Conservation (phyloP, 2,888 invertebrate genomes). For the Drosophila fungiperda region DNA sequence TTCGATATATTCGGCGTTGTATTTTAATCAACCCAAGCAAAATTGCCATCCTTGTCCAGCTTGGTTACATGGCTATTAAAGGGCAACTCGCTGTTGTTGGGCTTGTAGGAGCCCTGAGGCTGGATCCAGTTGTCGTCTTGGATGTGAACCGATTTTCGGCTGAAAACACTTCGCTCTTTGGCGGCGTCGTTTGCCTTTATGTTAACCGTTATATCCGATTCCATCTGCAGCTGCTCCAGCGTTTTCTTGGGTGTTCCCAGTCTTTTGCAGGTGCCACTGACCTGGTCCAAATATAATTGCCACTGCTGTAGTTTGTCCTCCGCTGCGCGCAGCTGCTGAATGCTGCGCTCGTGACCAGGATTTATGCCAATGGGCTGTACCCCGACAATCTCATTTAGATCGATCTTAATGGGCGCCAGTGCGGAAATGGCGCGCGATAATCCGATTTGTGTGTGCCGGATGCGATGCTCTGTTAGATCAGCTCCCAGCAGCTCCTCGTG, state of each 20-base stretch:
- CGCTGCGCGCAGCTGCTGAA: conserved; percentile 82
- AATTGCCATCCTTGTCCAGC: conserved; percentile 78
- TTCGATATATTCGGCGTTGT: neutral
- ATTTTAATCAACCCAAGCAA: conserved; percentile 82
- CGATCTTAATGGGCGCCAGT: conserved; percentile 88
- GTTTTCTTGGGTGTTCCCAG: conserved; percentile 25
- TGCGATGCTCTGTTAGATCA: conserved; percentile 94
- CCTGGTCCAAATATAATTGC: conserved; percentile 82
- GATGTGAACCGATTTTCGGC: conserved; percentile 68
- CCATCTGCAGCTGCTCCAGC: conserved; percentile 43
- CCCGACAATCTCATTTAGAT: conserved; percentile 81
- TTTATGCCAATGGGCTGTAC: conserved; percentile 87
- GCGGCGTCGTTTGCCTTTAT: conserved; percentile 43
- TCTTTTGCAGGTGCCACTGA: conserved; percentile 57
- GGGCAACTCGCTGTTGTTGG: conserved; percentile 76
- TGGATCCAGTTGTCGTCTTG: conserved; percentile 44
- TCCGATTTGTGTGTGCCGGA: conserved; percentile 89
- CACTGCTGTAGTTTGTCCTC: conserved; percentile 83
- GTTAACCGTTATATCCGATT: conserved; percentile 53
- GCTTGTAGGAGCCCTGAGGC: conserved; percentile 70
- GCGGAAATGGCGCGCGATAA: conserved; percentile 91
- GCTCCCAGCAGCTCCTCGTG: conserved; percentile 95
- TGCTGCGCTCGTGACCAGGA: conserved; percentile 87
- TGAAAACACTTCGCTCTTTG: conserved; percentile 66
- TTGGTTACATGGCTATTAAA: conserved; percentile 51